These are phyloP conservation scores for Geotrypetes seraphini DNA, from an alignment of 2,797 vertebrate genomes.

Conservation along the genomic window DNA sequence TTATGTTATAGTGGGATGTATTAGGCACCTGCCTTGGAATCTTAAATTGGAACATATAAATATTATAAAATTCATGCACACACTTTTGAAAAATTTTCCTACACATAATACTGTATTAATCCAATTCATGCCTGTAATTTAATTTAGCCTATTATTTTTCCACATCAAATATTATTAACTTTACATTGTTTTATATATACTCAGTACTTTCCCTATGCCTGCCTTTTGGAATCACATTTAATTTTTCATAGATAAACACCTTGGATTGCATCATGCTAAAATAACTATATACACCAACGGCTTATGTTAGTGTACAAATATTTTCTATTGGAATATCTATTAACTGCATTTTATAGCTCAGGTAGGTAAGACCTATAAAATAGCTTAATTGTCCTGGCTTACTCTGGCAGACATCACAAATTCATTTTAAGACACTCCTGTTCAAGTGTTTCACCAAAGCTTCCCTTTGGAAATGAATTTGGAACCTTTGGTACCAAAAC, in stretches of 20 bases:
- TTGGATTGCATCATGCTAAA: neutral
- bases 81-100: conserved; percentile 50
- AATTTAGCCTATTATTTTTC: conserved; percentile 44
- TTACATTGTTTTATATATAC: conserved; percentile 39
- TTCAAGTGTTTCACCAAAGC: too few species aligned
- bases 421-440: too few species aligned
- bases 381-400: too few species aligned
- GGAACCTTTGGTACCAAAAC: too few species aligned
- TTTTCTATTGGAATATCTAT: too few species aligned
- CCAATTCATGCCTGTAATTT: conserved; percentile 55
- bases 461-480: too few species aligned
- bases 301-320: too few species aligned
- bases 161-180: conserved; percentile 35
- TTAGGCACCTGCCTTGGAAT: conserved; percentile 24
- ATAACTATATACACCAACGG: conserved; percentile 1
- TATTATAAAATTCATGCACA: conserved; percentile 53
- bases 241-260: conserved; percentile 27
- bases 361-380: too few species aligned
- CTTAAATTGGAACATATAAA: conserved; percentile 43
- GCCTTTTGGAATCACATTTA: conserved; percentile 28
- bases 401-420: too few species aligned
- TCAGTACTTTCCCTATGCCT: conserved; percentile 23
- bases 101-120: conserved; percentile 57
- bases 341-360: too few species aligned
- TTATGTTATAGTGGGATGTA: too few species aligned